phyloP scores from a whole-genome alignment of 2,888 invertebrate species.

The Ellobium chinense region DNA sequence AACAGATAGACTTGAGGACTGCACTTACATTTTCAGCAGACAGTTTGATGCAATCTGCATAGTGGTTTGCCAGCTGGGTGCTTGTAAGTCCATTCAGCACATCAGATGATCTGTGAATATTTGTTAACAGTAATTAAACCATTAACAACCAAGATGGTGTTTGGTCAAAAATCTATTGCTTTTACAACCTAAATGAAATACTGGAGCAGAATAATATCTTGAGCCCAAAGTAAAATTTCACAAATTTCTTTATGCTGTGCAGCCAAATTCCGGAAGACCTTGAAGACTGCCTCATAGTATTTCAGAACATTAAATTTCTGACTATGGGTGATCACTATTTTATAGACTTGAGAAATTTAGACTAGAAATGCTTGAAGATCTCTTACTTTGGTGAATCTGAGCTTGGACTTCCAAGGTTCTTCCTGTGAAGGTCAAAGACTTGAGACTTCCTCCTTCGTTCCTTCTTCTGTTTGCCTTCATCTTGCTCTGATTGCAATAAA shows the following conservation, averaged over 20 bases:
- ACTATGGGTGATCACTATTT: too few species aligned
- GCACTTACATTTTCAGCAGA: constrained; percentile 88
- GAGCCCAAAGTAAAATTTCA: too few species aligned
- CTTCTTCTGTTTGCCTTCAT: constrained; percentile 75
- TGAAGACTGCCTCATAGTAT: too few species aligned
- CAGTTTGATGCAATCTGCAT: constrained; percentile 88
- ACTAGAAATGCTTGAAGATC: neutral
- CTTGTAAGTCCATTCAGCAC: constrained; percentile 79
- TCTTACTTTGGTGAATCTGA: constrained; percentile 66
- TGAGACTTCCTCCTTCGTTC: constrained; percentile 70
- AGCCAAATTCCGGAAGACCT: too few species aligned
- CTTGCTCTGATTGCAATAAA: constrained; percentile 61
- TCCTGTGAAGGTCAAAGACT: constrained; percentile 72
- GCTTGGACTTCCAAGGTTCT: constrained; percentile 67
- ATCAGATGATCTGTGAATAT: constrained; percentile 9
- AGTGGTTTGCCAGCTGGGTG: constrained; percentile 82
- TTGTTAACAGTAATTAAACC: neutral
- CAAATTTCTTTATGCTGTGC: neutral
- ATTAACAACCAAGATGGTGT: neutral
- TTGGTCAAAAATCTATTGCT: too few species aligned
- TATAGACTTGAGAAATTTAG: too few species aligned
- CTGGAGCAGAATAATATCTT: too few species aligned
- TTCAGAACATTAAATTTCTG: too few species aligned
- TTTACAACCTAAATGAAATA: too few species aligned
- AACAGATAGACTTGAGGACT: too few species aligned